Conservation (phyloP, 2,888 invertebrate species). For the Drosophila maculinotata region DNA sequence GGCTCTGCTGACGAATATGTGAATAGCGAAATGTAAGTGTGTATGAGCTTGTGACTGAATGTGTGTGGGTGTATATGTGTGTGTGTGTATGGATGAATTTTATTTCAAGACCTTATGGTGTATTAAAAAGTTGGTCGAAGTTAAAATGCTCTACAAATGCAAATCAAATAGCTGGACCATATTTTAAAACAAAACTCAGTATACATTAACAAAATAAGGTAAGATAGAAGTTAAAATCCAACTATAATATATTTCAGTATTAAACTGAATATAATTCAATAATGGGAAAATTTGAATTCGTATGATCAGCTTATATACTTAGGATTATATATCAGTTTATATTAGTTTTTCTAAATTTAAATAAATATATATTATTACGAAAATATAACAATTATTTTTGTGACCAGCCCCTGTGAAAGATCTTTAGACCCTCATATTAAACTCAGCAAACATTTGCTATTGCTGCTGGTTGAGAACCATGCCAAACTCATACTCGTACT, state of each 20-base stretch:
- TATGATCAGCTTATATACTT: too few species aligned
- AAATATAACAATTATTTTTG: background rate
- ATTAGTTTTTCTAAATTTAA: background rate
- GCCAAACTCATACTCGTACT: conserved; percentile 12
- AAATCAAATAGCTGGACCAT: background rate
- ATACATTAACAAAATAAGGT: too few species aligned
- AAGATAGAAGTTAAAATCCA: too few species aligned
- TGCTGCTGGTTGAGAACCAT: conserved; percentile 25
- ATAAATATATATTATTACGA: too few species aligned
- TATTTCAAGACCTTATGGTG: conserved; percentile 36
- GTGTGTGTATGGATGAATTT: conserved; percentile 53
- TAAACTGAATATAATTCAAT: too few species aligned
- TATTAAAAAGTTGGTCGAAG: conserved; percentile 6
- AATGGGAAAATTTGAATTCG: too few species aligned
- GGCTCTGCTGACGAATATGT: conserved; percentile 56
- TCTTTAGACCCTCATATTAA: conserved; percentile 9
- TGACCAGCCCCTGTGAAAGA: background rate
- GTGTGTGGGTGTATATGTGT: conserved; percentile 25
- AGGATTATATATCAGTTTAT: too few species aligned
- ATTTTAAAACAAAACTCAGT: too few species aligned
- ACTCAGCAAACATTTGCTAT: conserved; percentile 20
- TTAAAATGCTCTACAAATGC: conserved; percentile 6
- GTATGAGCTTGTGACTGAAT: conserved; percentile 25
- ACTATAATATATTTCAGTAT: too few species aligned
- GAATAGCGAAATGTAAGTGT: conserved; percentile 41